phyloP scores from a whole-genome alignment of 2,113 vertebrate species.

The Pyrgilauda ruficollis region DNA sequence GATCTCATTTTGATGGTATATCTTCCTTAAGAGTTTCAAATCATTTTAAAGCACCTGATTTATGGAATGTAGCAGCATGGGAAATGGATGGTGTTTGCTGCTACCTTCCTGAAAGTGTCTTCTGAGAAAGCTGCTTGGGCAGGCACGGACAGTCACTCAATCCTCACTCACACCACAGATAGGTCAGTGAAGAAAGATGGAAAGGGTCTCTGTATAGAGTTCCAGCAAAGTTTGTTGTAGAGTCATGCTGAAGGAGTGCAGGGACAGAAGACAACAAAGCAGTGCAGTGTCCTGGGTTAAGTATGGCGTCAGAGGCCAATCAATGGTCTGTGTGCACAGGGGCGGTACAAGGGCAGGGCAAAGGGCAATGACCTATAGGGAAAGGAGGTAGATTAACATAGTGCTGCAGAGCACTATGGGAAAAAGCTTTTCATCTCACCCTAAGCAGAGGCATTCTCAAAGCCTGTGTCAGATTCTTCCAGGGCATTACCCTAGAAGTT shows the following conservation, averaged over 20 bases:
- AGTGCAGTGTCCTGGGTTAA: background rate
- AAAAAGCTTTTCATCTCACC: background rate
- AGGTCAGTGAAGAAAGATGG: background rate
- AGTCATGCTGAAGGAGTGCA: background rate
- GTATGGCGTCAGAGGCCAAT: background rate
- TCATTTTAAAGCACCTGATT: background rate
- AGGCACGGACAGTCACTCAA: background rate
- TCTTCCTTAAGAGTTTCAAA: background rate
- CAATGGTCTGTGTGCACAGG: too few species aligned
- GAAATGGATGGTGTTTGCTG: background rate
- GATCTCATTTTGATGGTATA: background rate
- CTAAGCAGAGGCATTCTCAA: background rate
- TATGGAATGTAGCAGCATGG: background rate
- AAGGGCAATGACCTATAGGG: background rate
- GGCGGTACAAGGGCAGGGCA: background rate
- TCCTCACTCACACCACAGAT: background rate
- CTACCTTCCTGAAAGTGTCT: background rate
- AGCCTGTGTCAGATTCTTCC: background rate
- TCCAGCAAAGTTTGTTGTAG: background rate
- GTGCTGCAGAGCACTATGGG: background rate
- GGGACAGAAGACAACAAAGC: background rate
- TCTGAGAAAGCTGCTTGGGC: background rate
- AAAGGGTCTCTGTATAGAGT: background rate
- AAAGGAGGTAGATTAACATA: background rate
- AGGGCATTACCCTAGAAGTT: background rate